Percentiles rank a stretch among this genome's conserved stretches.
Conservation (phyloP, 2,113 vertebrate species). For the Coracopsis vasa region DNA sequence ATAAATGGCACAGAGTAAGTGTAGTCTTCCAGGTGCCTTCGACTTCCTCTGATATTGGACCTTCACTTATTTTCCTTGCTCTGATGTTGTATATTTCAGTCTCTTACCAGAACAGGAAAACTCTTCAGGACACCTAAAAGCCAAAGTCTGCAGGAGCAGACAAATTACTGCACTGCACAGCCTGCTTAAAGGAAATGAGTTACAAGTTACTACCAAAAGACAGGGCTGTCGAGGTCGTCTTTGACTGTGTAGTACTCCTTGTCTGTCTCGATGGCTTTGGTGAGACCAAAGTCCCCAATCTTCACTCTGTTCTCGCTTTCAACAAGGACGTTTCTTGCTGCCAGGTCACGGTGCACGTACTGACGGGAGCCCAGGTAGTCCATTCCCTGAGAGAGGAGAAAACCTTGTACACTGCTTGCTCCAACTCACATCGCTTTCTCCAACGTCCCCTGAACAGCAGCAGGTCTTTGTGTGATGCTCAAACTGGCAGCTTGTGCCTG, state of each 20-base stretch:
- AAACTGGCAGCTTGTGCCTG: neutral
- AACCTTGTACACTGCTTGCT: neutral
- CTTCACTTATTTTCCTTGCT: neutral
- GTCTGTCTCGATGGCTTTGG: conserved; percentile 93
- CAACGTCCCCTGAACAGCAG: neutral
- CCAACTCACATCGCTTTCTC: neutral
- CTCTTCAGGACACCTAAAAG: rapidly evolving
- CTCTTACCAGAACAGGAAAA: rapidly evolving
- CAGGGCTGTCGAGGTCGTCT: conserved; percentile 92
- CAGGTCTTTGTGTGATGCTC: neutral
- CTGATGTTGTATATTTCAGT: neutral
- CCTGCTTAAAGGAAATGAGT: neutral
- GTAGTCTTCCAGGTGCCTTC: neutral
- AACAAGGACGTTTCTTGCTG: conserved; percentile 93
- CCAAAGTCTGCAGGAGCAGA: neutral
- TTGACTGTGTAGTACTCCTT: conserved; percentile 97
- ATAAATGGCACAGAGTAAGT: neutral
- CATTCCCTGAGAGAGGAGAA: conserved; percentile 82
- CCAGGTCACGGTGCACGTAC: conserved; percentile 95
- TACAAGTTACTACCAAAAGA: conserved; percentile 84
- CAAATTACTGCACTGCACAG: rapidly evolving
- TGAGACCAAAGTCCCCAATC: conserved; percentile 96
- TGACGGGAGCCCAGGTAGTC: conserved; percentile 90
- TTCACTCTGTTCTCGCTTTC: conserved; percentile 93
- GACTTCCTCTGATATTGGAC: neutral